A percentile compares a stretch with the other conserved stretches of the same genome.
These are phyloP conservation scores for Celastrina argiolus DNA, from an alignment of 2,888 invertebrate genomes.

Conservation along the genomic window DNA sequence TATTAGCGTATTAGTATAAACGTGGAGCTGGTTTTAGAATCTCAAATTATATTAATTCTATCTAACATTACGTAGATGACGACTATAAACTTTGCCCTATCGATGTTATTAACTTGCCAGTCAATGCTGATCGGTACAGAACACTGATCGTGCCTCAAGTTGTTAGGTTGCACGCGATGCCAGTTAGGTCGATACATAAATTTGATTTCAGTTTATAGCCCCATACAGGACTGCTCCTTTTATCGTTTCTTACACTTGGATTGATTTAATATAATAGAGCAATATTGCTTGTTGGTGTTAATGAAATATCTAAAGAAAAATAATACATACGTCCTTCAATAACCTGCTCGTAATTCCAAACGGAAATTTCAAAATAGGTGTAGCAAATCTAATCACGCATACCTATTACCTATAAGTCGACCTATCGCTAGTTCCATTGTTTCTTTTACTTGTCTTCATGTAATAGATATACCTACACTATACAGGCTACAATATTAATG, in stretches of 20 bases:
- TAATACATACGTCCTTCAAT: no score
- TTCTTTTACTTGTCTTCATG: neutral
- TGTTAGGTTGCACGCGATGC: constrained; percentile 49
- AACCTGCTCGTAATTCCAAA: no score
- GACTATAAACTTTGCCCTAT: constrained; percentile 24
- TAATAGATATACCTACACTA: no score
- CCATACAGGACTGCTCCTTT: neutral
- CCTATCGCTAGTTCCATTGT: neutral
- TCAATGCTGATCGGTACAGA: constrained; percentile 43
- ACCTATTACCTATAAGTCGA: no score
- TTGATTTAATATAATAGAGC: neutral
- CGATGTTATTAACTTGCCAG: constrained; percentile 54
- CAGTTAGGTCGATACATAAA: constrained; percentile 56
- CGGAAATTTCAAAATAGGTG: no score
- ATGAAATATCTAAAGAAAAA: no score
- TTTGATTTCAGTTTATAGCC: neutral
- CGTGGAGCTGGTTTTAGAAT: no score
- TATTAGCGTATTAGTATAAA: no score
- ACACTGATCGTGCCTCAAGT: constrained; percentile 44
- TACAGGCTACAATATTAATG: no score
- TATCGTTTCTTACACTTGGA: neutral
- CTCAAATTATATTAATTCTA: neutral
- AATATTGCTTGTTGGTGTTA: no score
- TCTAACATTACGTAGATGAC: neutral
- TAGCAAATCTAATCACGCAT: no score